phyloP scores from a whole-genome alignment of 37 sponge, comb jelly and placozoan genomes.

The Dysidea cf. avara region DNA sequence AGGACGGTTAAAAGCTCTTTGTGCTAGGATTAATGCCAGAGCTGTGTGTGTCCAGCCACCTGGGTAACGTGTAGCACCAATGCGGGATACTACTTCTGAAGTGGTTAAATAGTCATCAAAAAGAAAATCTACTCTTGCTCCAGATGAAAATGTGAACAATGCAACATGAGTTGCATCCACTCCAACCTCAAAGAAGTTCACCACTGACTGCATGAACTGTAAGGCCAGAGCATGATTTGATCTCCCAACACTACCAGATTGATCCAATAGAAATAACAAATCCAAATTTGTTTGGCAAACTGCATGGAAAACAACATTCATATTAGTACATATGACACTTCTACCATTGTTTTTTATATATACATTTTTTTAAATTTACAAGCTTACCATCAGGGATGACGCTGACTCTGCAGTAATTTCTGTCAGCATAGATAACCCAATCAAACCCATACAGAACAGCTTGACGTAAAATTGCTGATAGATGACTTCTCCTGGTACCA shows the following conservation, averaged over 20 bases:
- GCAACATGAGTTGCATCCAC: slow-evolving; percentile 56
- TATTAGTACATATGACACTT: too few relatives aligned
- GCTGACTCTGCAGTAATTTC: slow-evolving; percentile 45
- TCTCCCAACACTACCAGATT: slow-evolving; percentile 77
- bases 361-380: too few relatives aligned
- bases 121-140: slow-evolving; percentile 38
- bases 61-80: slow-evolving; percentile 16
- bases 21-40: slow-evolving; percentile 43
- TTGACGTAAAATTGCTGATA: slow-evolving; percentile 12
- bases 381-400: slow-evolving; percentile 85
- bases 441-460: slow-evolving; percentile 77
- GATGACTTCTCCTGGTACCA: too few relatives aligned
- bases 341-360: too few relatives aligned
- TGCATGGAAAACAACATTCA: slow-evolving; percentile 24
- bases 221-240: slow-evolving; percentile 59
- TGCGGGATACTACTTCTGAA: neutral
- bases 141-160: slow-evolving; percentile 60
- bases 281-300: slow-evolving; percentile 71
- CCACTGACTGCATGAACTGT: slow-evolving; percentile 57
- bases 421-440: slow-evolving; percentile 66
- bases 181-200: slow-evolving; percentile 64
- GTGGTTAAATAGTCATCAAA: slow-evolving; percentile 23
- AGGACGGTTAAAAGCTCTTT: slow-evolving; percentile 21
- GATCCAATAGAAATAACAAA: slow-evolving; percentile 78
- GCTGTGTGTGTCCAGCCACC: slow-evolving; percentile 79